These are phyloP conservation scores for Coturnix japonica DNA, from an alignment of 2,113 vertebrate genomes.

Conservation along the genomic window DNA sequence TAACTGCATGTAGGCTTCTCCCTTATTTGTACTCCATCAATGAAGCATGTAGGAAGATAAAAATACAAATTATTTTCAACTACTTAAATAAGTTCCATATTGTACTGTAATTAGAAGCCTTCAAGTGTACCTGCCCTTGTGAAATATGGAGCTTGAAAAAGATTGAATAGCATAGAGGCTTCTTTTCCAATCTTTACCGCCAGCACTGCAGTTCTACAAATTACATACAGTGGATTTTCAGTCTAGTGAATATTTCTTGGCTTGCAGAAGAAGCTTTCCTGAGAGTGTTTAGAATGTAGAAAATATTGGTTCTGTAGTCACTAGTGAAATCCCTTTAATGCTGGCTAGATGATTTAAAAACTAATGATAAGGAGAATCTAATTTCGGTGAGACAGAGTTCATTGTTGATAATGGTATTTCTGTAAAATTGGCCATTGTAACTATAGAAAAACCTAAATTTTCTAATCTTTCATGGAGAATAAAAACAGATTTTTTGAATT, in stretches of 20 bases:
- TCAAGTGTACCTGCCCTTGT: background rate
- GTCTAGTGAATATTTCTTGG: slow-evolving; percentile 24
- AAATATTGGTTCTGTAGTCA: background rate
- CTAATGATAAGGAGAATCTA: slow-evolving; percentile 57
- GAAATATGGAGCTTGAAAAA: slow-evolving; percentile 9
- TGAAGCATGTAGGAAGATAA: slow-evolving; percentile 24
- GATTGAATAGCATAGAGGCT: background rate
- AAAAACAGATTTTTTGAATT: slow-evolving; percentile 64
- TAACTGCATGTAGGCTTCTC: background rate
- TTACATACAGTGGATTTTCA: background rate
- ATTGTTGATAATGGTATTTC: slow-evolving; percentile 64
- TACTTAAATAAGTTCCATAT: background rate
- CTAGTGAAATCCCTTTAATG: slow-evolving; percentile 45
- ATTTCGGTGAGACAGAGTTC: slow-evolving; percentile 56
- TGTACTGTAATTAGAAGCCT: slow-evolving; percentile 29
- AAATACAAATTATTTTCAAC: slow-evolving; percentile 36
- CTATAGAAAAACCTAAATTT: slow-evolving; percentile 66
- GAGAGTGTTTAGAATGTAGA: background rate
- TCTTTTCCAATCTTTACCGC: background rate
- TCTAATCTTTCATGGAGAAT: slow-evolving; percentile 73
- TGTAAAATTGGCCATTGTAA: slow-evolving; percentile 53
- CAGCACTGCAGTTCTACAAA: background rate
- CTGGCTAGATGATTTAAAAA: slow-evolving; percentile 31
- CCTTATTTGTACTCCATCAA: background rate
- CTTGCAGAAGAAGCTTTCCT: slow-evolving; percentile 46